A percentile compares a stretch with the other conserved stretches of the same genome.
Conservation (phyloP, 2,888 invertebrate species). For the Cinara cedri region DNA sequence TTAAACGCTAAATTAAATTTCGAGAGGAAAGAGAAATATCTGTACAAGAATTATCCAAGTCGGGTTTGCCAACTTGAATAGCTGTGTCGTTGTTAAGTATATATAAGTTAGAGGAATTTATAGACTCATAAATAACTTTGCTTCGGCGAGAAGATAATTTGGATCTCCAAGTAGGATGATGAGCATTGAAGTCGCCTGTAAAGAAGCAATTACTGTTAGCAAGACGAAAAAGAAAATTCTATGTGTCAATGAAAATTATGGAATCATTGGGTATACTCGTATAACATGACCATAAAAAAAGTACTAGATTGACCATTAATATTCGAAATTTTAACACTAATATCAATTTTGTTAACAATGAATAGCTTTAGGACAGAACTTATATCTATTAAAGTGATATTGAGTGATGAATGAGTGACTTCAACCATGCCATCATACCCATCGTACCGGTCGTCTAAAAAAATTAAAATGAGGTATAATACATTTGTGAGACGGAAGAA, state of each 20-base stretch:
- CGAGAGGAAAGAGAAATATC: not conserved
- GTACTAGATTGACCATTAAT: not conserved
- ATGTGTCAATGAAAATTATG: not conserved
- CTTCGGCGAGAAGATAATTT: not conserved
- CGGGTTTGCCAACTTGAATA: not conserved
- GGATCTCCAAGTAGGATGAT: not conserved
- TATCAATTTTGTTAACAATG: not conserved
- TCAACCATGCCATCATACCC: not conserved
- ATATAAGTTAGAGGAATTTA: not conserved
- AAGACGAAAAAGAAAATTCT: not conserved
- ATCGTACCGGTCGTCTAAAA: not conserved
- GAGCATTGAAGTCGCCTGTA: slow-evolving; percentile 10
- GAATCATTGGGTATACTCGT: not conserved
- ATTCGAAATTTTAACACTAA: not conserved
- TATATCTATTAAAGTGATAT: not conserved
- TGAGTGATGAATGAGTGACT: not conserved
- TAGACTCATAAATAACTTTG: not conserved
- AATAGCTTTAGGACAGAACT: not conserved
- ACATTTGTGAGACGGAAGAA: not conserved
- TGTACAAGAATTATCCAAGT: not conserved
- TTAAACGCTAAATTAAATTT: not conserved
- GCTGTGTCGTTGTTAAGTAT: not conserved
- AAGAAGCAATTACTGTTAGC: not conserved
- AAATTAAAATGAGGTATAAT: slow-evolving; percentile 12
- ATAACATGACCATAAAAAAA: slow-evolving; percentile 9